Evolutionary conservation across 2,797 vertebrate species (phyloP).

Genomic region (Myoxocephalus aenaeus): DNA sequence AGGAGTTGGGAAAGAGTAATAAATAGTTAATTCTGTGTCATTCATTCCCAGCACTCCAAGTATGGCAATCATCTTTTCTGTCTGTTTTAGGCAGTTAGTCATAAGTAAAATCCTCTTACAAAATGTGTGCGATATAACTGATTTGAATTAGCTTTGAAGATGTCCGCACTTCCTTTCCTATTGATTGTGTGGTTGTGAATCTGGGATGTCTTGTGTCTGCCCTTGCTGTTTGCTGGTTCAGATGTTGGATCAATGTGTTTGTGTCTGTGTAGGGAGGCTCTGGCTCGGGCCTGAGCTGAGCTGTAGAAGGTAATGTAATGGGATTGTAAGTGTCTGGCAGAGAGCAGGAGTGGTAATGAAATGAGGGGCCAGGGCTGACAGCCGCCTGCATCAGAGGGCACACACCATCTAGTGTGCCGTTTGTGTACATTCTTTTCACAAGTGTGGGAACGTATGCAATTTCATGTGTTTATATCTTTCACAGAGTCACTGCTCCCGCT

Average conservation of each 20-base stretch:
- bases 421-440: conserved; percentile 14
- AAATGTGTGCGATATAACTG: conserved; percentile 18
- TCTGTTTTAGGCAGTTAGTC: conserved; percentile 17
- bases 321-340: conserved; percentile 74
- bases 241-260: conserved; percentile 68
- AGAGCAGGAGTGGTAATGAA: conserved; percentile 66
- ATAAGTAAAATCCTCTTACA: conserved; percentile 31
- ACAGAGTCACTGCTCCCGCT: conserved; percentile 22
- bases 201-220: conserved; percentile 29
- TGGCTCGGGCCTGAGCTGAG: conserved; percentile 41
- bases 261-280: conserved; percentile 43
- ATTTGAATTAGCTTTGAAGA: conserved; percentile 29
- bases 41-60: conserved; percentile 2
- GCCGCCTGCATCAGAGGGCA: conserved; percentile 22
- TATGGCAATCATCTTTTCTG: conserved; percentile 5
- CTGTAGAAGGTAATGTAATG: conserved; percentile 73
- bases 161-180: conserved; percentile 22
- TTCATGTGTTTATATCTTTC: conserved; percentile 12
- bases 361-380: conserved; percentile 54
- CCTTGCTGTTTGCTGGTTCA: conserved; percentile 51
- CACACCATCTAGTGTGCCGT: conserved; percentile 1
- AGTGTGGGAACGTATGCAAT: conserved; percentile 12
- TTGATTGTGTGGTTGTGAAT: conserved; percentile 50
- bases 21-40: conserved; percentile 1
- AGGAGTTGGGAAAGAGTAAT: not conserved